Conservation (phyloP, 2,797 vertebrate genomes). For the Danio aesculapii region DNA sequence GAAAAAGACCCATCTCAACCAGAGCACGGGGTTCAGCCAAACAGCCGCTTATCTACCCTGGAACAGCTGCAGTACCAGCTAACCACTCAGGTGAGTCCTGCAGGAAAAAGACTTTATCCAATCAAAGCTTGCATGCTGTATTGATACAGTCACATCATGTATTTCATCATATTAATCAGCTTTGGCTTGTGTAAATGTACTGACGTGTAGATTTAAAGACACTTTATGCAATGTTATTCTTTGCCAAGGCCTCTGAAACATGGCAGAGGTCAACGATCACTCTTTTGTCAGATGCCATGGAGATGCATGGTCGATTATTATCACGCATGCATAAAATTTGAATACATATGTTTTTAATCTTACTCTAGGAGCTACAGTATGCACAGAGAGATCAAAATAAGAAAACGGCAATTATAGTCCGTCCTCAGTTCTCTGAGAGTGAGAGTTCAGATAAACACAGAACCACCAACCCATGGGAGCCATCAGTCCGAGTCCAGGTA, state of each 20-base stretch:
- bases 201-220: slow-evolving; percentile 42
- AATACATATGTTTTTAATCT: slow-evolving; percentile 11
- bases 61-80: slow-evolving; percentile 82
- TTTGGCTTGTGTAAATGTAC: slow-evolving; percentile 33
- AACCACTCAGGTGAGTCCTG: slow-evolving; percentile 77
- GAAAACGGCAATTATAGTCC: slow-evolving; percentile 44
- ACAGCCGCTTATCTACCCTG: slow-evolving; percentile 74
- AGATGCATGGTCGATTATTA: slow-evolving; percentile 4
- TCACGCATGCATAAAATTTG: not conserved
- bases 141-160: slow-evolving; percentile 13
- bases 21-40: slow-evolving; percentile 56
- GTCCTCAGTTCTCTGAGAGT: slow-evolving; percentile 49
- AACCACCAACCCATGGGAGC: slow-evolving; percentile 54
- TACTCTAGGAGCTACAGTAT: slow-evolving; percentile 76
- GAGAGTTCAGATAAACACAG: slow-evolving; percentile 41
- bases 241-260: slow-evolving; percentile 58
- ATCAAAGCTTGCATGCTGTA: slow-evolving; percentile 5
- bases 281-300: slow-evolving; percentile 35
- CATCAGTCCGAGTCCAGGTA: slow-evolving; percentile 34
- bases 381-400: slow-evolving; percentile 67
- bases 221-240: slow-evolving; percentile 41
- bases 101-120: not conserved
- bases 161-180: slow-evolving; percentile 39
- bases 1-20: slow-evolving; percentile 56
- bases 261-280: slow-evolving; percentile 46